Evolutionary conservation across 2,888 invertebrate species (phyloP), one percentile per base, ranked within the genome.

Genomic region (Erebia ligea): DNA sequence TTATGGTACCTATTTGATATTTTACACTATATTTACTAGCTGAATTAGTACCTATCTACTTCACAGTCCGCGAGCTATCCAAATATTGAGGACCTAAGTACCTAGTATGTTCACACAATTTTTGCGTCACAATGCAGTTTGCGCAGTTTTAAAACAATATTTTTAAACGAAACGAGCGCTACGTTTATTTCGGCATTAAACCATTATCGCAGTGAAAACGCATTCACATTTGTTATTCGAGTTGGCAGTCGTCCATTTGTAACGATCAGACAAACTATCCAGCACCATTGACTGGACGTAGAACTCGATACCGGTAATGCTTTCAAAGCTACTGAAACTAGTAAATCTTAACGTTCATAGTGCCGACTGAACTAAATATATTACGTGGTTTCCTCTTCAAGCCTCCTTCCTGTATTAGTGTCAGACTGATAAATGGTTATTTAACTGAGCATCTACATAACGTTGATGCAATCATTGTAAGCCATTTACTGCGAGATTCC

Each of bases 181-280:
- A 48, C 61, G 59, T 75, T 74, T 74, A 75, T 75, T 82, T 84
- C 80, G 80, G 77, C 80, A 78, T 81, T 75, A 80, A 83, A 83
- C 84, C 84, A 84, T 80, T 81, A 82, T 82, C 79, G 78, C 75
- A 70, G 74, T 72, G 70, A 64, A 73, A 78, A 77, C 76, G 80
- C 75, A 77, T 80, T 78, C 77, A 76, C 81, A 82, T 83, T 83
- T 81, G 80, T 82, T 80, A 82, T 80, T 80, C 73, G 75, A 76
- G 83, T 79, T 88, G 89, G 86, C 88, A 86, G 79, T 70, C 81
- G 78, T 84, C 87, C 89, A 89, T 88, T 86, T 84, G 82, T 84
- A 79, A 82, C 81, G 81, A 83, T 83, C 80, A 81, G 78, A 76
- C 79, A 80, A 76, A 80, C 67, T 62, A 57, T 56, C 69, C 50